Base-by-base conservation (phyloP, 2,113 vertebrate genomes). In the Bagarius yarrelli region DNA sequence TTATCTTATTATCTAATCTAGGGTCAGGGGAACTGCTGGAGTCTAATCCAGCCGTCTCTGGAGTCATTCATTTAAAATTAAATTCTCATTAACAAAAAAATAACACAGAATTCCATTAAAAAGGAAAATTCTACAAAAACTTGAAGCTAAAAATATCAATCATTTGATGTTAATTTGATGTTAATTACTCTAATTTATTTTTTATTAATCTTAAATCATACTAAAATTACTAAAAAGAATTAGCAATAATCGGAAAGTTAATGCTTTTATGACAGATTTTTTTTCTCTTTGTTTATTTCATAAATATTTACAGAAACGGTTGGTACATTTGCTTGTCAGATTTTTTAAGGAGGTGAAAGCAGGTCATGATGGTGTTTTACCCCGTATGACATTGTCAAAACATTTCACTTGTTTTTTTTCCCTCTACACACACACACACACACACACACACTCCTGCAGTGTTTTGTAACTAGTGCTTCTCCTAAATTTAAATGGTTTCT, bases 361-460 rank as follows among this genome's bases (percentile, higher is more conserved):
- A 27, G 67, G 40, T 47, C 67, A 27, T 47, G n/a, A 47, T 50
- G 40, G 25, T 50, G 36, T 9, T 70, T 13, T 16, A 50, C 40
- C 67, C 47, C 23, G 9, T 67, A n/a, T 50, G 67, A 47, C 67
- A 47, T 70, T 70, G 67, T 70, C 67, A 70, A 70, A 70, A 50
- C 67, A 70, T 47, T 47, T 27, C 23, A 36, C 61, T 4, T 27
- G 13, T 14, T 40, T 8, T 25, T 79, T 66, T 36, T 79, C 32
- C n/a, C 9, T 18, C 27, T 12, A n/a, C n/a, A n/a, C n/a, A n/a
- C n/a, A n/a, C n/a, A n/a, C n/a, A n/a, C n/a, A n/a, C n/a, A n/a
- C n/a, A n/a, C n/a, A 25, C 18, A 34, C 25, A 59, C 4, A 8
- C 11, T 19, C 55, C 11, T 47, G 12, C 34, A 30, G 23, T 80